phyloP scores from a whole-genome alignment of 2,888 invertebrate genomes.

The Homarus gammarus region DNA sequence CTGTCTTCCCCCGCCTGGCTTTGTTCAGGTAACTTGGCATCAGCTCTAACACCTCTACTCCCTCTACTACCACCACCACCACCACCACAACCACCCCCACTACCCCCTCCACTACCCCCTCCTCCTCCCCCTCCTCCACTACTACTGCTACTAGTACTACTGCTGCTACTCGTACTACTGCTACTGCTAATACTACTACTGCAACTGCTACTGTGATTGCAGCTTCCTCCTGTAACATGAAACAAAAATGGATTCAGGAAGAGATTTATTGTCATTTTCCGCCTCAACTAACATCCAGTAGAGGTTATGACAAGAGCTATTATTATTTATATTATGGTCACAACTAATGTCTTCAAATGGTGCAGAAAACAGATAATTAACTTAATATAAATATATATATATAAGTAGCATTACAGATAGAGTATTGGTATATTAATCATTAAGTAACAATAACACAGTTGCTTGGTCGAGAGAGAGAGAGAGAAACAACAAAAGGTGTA shows the following conservation, averaged over 20 bases:
- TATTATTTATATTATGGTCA: too few species aligned
- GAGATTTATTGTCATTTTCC: too few species aligned
- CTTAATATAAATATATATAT: too few species aligned
- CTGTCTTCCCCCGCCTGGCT: conserved; percentile 52
- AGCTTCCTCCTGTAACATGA: conserved; percentile 65
- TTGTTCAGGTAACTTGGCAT: conserved; percentile 49
- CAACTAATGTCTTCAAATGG: too few species aligned
- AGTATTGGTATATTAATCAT: too few species aligned
- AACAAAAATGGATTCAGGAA: background rate
- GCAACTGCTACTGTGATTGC: conserved; percentile 67
- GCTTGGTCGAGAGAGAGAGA: too few species aligned
- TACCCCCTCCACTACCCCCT: conserved; percentile 18
- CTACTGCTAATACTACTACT: conserved; percentile 71
- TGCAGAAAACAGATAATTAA: too few species aligned
- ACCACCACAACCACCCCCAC: conserved; percentile 13
- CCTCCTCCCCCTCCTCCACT: conserved; percentile 41
- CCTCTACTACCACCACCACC: conserved; percentile 44
- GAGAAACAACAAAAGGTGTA: too few species aligned
- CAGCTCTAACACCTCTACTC: conserved; percentile 43
- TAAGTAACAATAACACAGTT: too few species aligned
- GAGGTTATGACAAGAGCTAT: too few species aligned
- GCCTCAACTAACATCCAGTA: too few species aligned
- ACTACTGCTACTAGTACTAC: conserved; percentile 39
- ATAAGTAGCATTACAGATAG: too few species aligned
- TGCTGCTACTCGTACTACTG: conserved; percentile 65